Evolutionary conservation across 92 coral and sea anemone genomes (phyloP).

Genomic region (Epizoanthus stellaris): DNA sequence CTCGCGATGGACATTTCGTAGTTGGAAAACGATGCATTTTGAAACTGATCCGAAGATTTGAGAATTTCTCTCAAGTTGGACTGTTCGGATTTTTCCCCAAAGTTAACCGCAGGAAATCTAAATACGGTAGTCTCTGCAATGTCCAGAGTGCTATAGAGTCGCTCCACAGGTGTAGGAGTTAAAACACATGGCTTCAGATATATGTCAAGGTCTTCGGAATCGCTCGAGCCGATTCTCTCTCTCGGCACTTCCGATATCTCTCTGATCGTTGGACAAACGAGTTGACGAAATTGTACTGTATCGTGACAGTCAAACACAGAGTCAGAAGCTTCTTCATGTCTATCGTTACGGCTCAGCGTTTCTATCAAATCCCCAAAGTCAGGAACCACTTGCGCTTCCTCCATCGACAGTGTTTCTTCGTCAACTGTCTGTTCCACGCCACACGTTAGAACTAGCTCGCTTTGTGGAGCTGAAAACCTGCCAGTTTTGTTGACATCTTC

Average conservation of each 20-base stretch:
- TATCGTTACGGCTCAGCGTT: conserved; percentile 26
- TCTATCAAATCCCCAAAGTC: conserved; percentile 58
- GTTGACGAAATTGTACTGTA: background rate
- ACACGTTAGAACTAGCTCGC: background rate
- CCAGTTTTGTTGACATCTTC: background rate
- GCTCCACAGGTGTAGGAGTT: conserved; percentile 79
- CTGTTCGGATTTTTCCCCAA: background rate
- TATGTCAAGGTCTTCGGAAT: conserved; percentile 60
- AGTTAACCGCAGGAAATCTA: conserved; percentile 54
- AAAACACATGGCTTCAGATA: conserved; percentile 74
- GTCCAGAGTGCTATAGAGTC: conserved; percentile 75
- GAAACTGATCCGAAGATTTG: conserved; percentile 2
- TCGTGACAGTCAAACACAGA: conserved; percentile 28
- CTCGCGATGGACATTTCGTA: background rate
- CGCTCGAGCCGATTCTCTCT: conserved; percentile 44
- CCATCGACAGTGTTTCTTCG: conserved; percentile 16
- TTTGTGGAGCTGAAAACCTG: background rate
- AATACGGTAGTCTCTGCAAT: conserved; percentile 61
- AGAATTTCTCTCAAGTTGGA: conserved; percentile 10
- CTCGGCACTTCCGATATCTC: conserved; percentile 27
- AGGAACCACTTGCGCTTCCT: conserved; percentile 67
- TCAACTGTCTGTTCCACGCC: background rate
- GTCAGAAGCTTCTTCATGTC: background rate
- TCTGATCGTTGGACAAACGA: conserved; percentile 14
- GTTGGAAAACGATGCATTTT: background rate